phyloP scores from a whole-genome alignment of 2,797 vertebrate species.

The Helarctos malayanus region DNA sequence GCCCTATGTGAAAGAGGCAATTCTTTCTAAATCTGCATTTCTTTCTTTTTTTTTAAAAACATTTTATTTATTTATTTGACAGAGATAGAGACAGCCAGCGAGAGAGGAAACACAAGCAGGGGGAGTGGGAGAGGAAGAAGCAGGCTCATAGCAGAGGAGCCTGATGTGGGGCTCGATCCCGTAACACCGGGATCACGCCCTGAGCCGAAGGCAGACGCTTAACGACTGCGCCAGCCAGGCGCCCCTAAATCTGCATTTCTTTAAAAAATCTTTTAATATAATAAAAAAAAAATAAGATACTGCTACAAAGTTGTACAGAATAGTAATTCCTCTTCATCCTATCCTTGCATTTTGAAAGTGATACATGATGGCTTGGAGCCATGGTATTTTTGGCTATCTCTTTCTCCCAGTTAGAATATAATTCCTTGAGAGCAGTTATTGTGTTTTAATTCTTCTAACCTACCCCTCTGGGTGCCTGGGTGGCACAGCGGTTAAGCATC shows the following conservation, averaged over 20 bases:
- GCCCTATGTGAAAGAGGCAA: not conserved
- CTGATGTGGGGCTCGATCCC: too few species aligned
- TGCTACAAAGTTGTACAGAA: not conserved
- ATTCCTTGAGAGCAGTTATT: not conserved
- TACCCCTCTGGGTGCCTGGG: not conserved
- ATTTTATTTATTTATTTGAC: too few species aligned
- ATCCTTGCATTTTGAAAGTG: not conserved
- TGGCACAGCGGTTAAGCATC: too few species aligned
- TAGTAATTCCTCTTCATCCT: not conserved
- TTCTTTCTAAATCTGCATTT: not conserved
- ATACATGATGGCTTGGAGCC: not conserved
- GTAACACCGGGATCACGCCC: too few species aligned
- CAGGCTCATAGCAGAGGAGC: too few species aligned
- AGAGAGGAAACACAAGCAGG: too few species aligned
- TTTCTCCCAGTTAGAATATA: not conserved
- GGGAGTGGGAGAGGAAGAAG: too few species aligned
- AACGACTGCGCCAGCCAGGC: too few species aligned
- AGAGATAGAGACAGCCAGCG: too few species aligned
- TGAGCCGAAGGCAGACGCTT: too few species aligned
- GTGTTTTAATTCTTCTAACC: not conserved
- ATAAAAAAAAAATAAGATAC: not conserved
- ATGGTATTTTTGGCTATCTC: not conserved
- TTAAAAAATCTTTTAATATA: not conserved
- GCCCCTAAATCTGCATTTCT: not conserved
- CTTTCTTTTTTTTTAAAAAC: not conserved